Evolutionary conservation across 2,797 vertebrate genomes (phyloP).

Genomic region (Hafferia zeledoni): DNA sequence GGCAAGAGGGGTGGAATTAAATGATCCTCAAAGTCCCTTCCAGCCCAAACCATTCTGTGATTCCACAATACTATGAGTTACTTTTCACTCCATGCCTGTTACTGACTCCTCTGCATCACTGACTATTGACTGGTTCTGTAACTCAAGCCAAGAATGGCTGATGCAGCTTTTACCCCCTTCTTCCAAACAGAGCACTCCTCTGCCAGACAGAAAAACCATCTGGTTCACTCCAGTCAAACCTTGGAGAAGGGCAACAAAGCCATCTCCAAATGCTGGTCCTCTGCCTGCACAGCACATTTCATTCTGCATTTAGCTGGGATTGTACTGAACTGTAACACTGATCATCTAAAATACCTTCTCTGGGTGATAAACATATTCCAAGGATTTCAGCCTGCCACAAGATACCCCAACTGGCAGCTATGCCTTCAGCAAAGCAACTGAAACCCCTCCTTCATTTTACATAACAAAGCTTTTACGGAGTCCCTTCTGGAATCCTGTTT

Average conservation of each 20-base stretch:
- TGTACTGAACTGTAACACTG: not conserved
- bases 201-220: not conserved
- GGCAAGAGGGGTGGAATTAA: not conserved
- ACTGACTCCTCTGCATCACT: not conserved
- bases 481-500: not conserved
- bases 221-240: not conserved
- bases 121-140: not conserved
- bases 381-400: not conserved
- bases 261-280: not conserved
- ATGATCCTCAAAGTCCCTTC: not conserved
- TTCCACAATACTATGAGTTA: not conserved
- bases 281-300: not conserved
- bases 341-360: not conserved
- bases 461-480: not conserved
- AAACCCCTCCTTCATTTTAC: not conserved
- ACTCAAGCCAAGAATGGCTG: not conserved
- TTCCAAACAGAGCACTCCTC: not conserved
- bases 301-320: not conserved
- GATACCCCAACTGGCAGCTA: not conserved
- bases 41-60: not conserved
- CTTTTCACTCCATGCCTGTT: not conserved
- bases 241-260: not conserved
- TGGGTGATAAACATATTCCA: not conserved
- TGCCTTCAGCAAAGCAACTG: not conserved
- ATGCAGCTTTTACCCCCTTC: not conserved